Percentiles rank a stretch among this genome's conserved stretches.
Conservation (phyloP, 2,113 vertebrate genomes). For the Albula goreensis region DNA sequence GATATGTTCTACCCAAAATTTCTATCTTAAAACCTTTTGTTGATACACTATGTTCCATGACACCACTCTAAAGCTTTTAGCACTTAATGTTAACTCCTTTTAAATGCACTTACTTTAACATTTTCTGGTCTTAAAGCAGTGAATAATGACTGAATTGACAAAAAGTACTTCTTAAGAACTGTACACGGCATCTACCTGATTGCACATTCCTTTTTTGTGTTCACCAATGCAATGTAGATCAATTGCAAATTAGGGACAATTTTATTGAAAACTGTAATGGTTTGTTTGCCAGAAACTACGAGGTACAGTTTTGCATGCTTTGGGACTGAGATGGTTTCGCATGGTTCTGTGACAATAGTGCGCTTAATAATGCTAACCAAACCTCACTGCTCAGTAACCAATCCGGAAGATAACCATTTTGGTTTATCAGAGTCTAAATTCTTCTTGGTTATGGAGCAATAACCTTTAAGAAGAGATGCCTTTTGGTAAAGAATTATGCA, state of each 20-base stretch:
- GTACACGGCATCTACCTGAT: not conserved
- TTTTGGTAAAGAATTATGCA: too few species aligned
- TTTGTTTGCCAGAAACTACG: not conserved
- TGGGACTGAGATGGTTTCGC: not conserved
- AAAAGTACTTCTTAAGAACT: not conserved
- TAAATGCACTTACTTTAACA: slow-evolving; percentile 6
- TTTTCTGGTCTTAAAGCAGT: not conserved
- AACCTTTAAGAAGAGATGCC: too few species aligned
- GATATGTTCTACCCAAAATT: not conserved
- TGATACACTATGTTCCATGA: not conserved
- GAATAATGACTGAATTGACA: not conserved
- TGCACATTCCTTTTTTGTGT: not conserved
- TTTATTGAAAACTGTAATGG: not conserved
- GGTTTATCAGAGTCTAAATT: not conserved
- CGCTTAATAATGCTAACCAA: not conserved
- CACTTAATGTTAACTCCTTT: not conserved
- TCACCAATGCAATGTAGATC: not conserved
- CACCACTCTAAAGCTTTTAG: not conserved
- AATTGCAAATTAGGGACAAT: not conserved
- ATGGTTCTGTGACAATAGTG: not conserved
- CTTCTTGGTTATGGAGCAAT: too few species aligned
- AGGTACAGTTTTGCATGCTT: not conserved
- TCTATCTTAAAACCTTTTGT: too few species aligned
- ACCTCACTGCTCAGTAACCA: not conserved
- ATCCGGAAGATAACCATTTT: not conserved